These are phyloP conservation scores for Ophiothrix spiculata DNA, from an alignment of 35 echinoderm and acorn worm species.

Conservation along the genomic window DNA sequence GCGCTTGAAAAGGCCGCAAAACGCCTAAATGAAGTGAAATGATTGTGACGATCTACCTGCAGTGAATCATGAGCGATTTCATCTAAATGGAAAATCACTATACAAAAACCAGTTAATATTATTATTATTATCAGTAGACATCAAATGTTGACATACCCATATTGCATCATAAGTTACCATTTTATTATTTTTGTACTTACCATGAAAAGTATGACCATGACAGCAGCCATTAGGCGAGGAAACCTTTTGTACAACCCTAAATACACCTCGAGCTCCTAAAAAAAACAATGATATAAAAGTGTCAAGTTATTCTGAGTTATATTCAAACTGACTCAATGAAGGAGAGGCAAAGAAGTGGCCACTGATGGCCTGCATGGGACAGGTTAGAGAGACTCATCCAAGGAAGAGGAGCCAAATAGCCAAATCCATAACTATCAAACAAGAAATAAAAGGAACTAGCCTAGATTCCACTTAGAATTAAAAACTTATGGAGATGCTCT, in stretches of 20 bases:
- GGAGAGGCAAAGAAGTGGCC: too few relatives aligned
- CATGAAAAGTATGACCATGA: conserved; percentile 69
- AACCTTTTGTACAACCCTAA: conserved; percentile 44
- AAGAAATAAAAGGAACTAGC: too few relatives aligned
- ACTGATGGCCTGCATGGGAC: too few relatives aligned
- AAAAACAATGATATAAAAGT: conserved; percentile 7
- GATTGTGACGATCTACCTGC: not conserved
- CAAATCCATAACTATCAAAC: too few relatives aligned
- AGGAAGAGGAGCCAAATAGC: too few relatives aligned
- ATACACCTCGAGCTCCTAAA: conserved; percentile 57
- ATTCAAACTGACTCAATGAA: too few relatives aligned
- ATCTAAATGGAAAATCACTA: not conserved
- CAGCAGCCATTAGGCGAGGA: conserved; percentile 59
- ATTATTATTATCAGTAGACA: not conserved
- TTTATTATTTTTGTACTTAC: conserved; percentile 35
- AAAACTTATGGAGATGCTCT: too few relatives aligned
- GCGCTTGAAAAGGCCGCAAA: too few relatives aligned
- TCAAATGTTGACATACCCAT: not conserved
- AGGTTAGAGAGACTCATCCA: too few relatives aligned
- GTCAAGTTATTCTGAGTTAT: too few relatives aligned
- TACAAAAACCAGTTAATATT: not conserved
- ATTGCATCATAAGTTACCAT: not conserved
- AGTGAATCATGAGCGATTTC: not conserved
- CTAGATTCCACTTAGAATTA: too few relatives aligned
- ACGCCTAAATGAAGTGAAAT: not conserved